Percentiles rank a stretch among this genome's conserved stretches.
These are phyloP conservation scores for Chaetura pelagica DNA, from an alignment of 2,113 vertebrate species.

Conservation along the genomic window DNA sequence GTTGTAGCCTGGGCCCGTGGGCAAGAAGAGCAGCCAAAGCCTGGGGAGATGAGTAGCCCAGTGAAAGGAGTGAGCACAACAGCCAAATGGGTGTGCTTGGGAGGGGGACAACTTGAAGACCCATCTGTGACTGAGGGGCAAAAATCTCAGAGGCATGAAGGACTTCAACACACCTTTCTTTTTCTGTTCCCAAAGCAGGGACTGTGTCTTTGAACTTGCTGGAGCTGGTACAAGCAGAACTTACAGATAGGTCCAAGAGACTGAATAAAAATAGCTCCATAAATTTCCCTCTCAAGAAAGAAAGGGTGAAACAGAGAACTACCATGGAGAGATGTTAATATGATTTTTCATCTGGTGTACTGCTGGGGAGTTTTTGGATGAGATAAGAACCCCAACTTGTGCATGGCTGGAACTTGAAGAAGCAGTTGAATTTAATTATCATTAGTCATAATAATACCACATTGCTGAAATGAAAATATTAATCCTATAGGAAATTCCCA, in stretches of 20 bases:
- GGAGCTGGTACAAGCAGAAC: fast-evolving
- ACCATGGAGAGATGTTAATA: not conserved
- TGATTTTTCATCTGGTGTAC: not conserved
- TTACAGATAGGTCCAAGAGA: not conserved
- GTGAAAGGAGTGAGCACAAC: not conserved
- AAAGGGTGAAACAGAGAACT: not conserved
- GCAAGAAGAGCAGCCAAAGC: not conserved
- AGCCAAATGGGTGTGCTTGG: not conserved
- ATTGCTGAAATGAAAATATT: not conserved
- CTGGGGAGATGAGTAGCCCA: not conserved
- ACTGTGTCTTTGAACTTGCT: not conserved
- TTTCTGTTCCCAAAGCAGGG: not conserved
- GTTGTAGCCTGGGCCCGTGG: not conserved
- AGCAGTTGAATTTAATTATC: not conserved
- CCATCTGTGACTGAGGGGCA: fast-evolving
- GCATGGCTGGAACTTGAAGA: not conserved
- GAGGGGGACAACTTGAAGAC: not conserved
- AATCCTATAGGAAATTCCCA: not conserved
- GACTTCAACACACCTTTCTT: not conserved
- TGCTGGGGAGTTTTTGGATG: not conserved
- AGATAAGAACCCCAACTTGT: not conserved
- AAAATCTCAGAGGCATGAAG: not conserved
- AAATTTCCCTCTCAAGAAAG: not conserved
- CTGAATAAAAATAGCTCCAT: not conserved
- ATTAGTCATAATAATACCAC: not conserved